phyloP scores from a whole-genome alignment of 2,113 vertebrate genomes.

The Tragelaphus buxtoni region DNA sequence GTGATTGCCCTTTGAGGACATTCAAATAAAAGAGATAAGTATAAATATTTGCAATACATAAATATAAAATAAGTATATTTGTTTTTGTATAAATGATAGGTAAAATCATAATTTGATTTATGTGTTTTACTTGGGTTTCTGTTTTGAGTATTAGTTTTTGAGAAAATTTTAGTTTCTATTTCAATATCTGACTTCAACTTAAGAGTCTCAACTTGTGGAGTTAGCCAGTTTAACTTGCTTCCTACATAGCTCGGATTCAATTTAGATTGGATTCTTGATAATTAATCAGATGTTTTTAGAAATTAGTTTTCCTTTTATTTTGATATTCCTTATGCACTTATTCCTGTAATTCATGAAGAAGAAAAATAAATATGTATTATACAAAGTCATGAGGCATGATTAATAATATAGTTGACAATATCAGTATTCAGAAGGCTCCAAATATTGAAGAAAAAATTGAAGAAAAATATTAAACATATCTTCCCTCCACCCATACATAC shows the following conservation, averaged over 20 bases:
- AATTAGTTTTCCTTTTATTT: background rate
- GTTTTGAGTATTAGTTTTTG: background rate
- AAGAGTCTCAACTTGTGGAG: background rate
- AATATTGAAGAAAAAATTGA: background rate
- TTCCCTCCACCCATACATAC: background rate
- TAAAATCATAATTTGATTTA: background rate
- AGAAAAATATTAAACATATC: slow-evolving; percentile 11
- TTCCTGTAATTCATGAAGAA: background rate
- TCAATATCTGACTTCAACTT: background rate
- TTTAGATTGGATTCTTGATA: background rate
- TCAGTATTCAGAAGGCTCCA: background rate
- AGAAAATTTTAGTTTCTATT: background rate
- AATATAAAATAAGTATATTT: background rate
- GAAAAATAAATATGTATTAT: background rate
- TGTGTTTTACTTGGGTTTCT: background rate
- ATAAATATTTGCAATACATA: background rate
- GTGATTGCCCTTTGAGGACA: background rate
- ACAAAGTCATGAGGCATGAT: background rate
- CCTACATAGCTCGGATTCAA: background rate
- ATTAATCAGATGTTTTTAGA: background rate
- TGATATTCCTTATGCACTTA: background rate
- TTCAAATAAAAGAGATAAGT: background rate
- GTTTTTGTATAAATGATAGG: background rate
- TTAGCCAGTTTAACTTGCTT: background rate
- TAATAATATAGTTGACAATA: background rate